Conservation (phyloP, 2,113 vertebrate species). For the Podarcis muralis region DNA sequence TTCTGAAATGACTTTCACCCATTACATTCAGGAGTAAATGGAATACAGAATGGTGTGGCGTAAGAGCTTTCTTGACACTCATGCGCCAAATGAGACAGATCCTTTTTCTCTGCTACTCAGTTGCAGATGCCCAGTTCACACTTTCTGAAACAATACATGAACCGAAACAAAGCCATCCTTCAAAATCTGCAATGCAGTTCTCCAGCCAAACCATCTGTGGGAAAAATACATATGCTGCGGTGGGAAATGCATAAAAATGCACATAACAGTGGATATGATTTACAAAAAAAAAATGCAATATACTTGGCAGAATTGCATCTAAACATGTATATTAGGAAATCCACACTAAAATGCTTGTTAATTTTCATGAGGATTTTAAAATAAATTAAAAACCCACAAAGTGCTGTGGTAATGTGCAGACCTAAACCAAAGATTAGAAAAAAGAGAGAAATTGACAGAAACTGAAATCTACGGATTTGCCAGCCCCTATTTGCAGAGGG, state of each 20-base stretch:
- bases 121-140: constrained; percentile 20
- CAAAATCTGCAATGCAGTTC: neutral
- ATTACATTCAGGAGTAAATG: constrained; percentile 52
- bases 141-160: neutral
- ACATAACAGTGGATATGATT: neutral
- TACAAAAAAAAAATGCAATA: neutral
- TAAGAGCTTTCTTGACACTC: constrained; percentile 49
- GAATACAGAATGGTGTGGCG: constrained; percentile 39
- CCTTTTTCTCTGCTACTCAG: constrained; percentile 47
- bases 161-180: neutral
- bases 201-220: too few relatives aligned
- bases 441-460: too few relatives aligned
- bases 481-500: too few relatives aligned
- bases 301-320: neutral
- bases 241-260: neutral
- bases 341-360: neutral
- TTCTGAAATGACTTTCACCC: constrained; percentile 64
- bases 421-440: too few relatives aligned
- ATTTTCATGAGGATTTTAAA: too few relatives aligned
- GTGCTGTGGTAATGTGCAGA: too few relatives aligned
- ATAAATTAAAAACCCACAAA: too few relatives aligned
- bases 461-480: too few relatives aligned
- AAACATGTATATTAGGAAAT: neutral
- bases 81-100: constrained; percentile 45
- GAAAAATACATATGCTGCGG: neutral